A percentile compares a stretch with the other conserved stretches of the same genome.
phyloP scores from a whole-genome alignment of 2,113 vertebrate genomes.

The Tenebrosternarchus preto region DNA sequence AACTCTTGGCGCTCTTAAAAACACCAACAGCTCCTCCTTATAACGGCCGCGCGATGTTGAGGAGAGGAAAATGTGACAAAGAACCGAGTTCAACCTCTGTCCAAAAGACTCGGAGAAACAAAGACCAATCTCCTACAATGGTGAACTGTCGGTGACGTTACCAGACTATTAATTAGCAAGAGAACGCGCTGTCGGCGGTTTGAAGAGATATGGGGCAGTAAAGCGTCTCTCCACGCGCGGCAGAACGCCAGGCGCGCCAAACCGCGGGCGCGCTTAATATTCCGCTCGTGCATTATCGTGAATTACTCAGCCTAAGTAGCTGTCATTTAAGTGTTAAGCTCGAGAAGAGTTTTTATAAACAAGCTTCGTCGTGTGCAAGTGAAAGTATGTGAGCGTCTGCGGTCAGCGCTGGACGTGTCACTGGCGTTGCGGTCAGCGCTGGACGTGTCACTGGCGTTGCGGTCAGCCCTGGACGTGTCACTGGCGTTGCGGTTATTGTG shows the following conservation, averaged over 20 bases:
- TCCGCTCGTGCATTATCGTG: conserved; percentile 1
- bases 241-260: conserved; percentile 2
- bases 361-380: conserved; percentile 50
- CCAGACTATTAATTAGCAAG: conserved; percentile 73
- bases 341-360: conserved; percentile 27
- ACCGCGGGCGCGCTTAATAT: conserved; percentile 12
- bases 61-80: conserved; percentile 30
- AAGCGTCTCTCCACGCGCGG: conserved; percentile 11
- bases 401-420: background rate
- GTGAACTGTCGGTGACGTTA: conserved; percentile 73
- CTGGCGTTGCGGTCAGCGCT: conserved; percentile 5
- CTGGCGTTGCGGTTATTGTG: conserved; percentile 74
- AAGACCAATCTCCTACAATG: conserved; percentile 71
- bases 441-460: too few species aligned
- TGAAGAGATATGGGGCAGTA: background rate
- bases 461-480: conserved; percentile 49
- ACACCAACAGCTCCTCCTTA: too few species aligned
- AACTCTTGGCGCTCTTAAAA: background rate
- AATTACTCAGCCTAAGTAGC: conserved; percentile 27
- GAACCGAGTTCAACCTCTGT: background rate
- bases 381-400: conserved; percentile 50
- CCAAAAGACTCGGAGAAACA: conserved; percentile 47
- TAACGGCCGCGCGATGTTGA: too few species aligned
- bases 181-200: background rate
- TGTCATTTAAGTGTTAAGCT: conserved; percentile 43